phyloP scores from a whole-genome alignment of 2,888 invertebrate species.

The Cheilosia variabilis region DNA sequence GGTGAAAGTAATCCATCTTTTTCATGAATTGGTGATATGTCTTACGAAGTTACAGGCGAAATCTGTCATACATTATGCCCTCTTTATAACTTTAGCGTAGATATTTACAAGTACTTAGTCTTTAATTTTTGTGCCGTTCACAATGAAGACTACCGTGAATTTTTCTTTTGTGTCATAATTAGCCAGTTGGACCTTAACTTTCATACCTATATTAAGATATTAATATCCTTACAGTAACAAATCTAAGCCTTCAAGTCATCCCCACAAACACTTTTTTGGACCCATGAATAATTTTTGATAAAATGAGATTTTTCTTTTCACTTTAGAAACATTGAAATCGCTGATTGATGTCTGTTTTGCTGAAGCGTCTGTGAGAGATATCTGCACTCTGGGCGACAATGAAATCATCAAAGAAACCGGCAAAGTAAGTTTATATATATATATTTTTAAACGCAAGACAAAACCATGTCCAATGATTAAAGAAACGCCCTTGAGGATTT shows the following conservation, averaged over 20 bases:
- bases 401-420: constrained; percentile 94
- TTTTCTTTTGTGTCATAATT: no score
- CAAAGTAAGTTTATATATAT: constrained; percentile 87
- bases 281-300: background rate
- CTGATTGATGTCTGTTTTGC: constrained; percentile 93
- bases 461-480: constrained; percentile 81
- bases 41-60: no score
- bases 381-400: constrained; percentile 96
- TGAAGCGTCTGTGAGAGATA: constrained; percentile 94
- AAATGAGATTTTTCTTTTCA: constrained; percentile 40
- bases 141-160: no score
- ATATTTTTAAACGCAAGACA: background rate
- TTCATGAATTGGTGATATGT: no score
- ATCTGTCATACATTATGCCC: no score
- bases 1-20: no score
- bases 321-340: constrained; percentile 93
- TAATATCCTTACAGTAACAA: no score
- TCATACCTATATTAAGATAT: no score
- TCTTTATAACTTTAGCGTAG: no score
- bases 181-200: no score
- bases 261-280: background rate
- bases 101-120: no score
- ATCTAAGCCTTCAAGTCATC: background rate
- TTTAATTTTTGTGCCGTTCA: no score
- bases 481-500: constrained; percentile 81